Percentiles rank a stretch among this genome's conserved stretches.
Evolutionary conservation across 2,888 invertebrate genomes (phyloP).

Genomic region (Rhagium mordax): DNA sequence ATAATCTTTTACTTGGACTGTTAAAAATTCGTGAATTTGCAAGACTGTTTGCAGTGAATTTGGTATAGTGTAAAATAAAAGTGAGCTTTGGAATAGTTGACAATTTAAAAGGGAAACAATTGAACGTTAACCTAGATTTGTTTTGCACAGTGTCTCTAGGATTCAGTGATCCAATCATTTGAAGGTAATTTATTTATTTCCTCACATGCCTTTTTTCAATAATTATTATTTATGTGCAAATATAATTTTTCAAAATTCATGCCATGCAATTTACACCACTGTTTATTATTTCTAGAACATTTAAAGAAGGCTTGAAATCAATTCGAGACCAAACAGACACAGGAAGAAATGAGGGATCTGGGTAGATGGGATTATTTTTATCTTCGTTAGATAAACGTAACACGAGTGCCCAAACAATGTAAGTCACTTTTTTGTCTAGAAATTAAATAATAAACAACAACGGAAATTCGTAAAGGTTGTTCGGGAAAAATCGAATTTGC

Average conservation of each 20-base stretch:
- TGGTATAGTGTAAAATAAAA: slow-evolving; percentile 27
- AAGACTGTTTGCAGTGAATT: slow-evolving; percentile 29
- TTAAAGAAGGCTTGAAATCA: slow-evolving; percentile 8
- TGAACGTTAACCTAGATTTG: slow-evolving; percentile 47
- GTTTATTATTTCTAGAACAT: slow-evolving; percentile 28
- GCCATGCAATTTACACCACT: neutral
- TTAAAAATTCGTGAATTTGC: slow-evolving; percentile 17
- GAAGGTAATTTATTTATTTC: slow-evolving; percentile 21
- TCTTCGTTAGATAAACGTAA: slow-evolving; percentile 24
- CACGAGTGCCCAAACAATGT: slow-evolving; percentile 36
- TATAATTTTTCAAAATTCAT: neutral
- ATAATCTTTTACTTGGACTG: slow-evolving; percentile 2
- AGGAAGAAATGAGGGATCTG: slow-evolving; percentile 27
- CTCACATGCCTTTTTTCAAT: neutral
- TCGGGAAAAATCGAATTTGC: slow-evolving; percentile 37
- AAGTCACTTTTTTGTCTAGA: slow-evolving; percentile 14
- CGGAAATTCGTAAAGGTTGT: neutral
- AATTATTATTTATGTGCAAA: neutral
- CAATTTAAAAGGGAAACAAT: slow-evolving; percentile 40
- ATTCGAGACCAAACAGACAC: neutral
- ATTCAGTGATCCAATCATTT: slow-evolving; percentile 16
- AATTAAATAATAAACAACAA: neutral
- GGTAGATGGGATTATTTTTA: slow-evolving; percentile 29
- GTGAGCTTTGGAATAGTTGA: slow-evolving; percentile 33
- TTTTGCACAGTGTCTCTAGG: slow-evolving; percentile 18